Conservation (phyloP, 2,113 vertebrate genomes). For the Oryzias javanicus region DNA sequence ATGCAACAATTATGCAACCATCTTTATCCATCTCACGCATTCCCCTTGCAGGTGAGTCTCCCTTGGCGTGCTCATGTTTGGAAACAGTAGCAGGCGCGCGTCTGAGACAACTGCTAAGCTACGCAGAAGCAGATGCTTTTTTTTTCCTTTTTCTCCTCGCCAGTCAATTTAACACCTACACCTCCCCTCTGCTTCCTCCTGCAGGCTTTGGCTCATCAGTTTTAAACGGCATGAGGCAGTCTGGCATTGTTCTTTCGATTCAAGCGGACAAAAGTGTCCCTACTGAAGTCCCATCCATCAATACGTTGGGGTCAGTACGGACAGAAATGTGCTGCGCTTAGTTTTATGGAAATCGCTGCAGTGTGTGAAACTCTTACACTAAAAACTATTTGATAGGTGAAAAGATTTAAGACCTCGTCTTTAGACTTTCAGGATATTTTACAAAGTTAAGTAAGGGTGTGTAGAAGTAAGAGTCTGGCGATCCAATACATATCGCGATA, state of each 20-base stretch:
- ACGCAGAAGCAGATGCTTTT: slow-evolving; percentile 70
- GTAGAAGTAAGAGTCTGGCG: too few relatives aligned
- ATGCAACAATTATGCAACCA: slow-evolving; percentile 63
- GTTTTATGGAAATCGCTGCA: slow-evolving; percentile 19
- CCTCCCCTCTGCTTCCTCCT: slow-evolving; percentile 58
- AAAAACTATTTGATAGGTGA: too few relatives aligned
- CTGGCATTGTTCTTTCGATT: slow-evolving; percentile 63
- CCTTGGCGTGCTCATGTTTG: slow-evolving; percentile 65
- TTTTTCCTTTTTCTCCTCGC: slow-evolving; percentile 54
- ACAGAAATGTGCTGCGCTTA: slow-evolving; percentile 7
- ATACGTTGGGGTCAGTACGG: slow-evolving; percentile 44
- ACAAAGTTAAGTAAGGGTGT: too few relatives aligned
- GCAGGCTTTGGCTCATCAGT: slow-evolving; percentile 62
- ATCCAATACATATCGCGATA: too few relatives aligned
- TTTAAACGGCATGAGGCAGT: slow-evolving; percentile 63
- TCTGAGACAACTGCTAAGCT: slow-evolving; percentile 67
- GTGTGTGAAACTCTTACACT: slow-evolving; percentile 3
- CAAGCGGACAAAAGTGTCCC: slow-evolving; percentile 50
- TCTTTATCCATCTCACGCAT: slow-evolving; percentile 56
- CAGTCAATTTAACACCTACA: slow-evolving; percentile 75
- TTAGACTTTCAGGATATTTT: too few relatives aligned
- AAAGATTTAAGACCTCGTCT: too few relatives aligned
- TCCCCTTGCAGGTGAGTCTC: slow-evolving; percentile 59
- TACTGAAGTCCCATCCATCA: slow-evolving; percentile 41
- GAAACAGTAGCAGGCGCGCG: slow-evolving; percentile 67